These are phyloP conservation scores for Nowickia ferox DNA, from an alignment of 2,888 invertebrate genomes.

Conservation along the genomic window DNA sequence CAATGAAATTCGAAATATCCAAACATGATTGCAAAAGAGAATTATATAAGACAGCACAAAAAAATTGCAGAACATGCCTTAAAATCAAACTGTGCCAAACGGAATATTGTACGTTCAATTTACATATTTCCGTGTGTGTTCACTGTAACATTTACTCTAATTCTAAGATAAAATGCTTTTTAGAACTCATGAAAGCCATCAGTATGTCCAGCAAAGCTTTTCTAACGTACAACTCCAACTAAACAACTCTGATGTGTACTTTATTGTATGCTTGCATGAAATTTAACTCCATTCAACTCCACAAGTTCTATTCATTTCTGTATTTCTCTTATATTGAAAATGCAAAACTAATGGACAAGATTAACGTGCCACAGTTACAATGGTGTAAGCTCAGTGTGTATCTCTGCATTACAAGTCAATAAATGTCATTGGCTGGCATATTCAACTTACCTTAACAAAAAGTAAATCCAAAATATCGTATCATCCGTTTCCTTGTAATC, in stretches of 20 bases:
- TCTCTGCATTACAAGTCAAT: conserved; percentile 24
- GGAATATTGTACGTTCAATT: conserved; percentile 52
- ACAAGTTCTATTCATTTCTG: background rate
- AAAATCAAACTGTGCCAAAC: conserved; percentile 65
- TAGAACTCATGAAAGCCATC: background rate
- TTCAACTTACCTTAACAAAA: conserved; percentile 84
- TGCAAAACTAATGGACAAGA: conserved; percentile 16
- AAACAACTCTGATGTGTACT: background rate
- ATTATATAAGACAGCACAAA: background rate
- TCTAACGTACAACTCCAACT: background rate
- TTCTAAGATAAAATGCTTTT: conserved; percentile 34
- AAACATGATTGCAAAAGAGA: conserved; percentile 34
- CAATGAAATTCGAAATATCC: conserved; percentile 23
- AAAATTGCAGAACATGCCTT: conserved; percentile 38
- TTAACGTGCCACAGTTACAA: background rate
- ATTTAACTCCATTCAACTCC: conserved; percentile 2
- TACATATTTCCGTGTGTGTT: background rate
- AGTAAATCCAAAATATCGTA: conserved; percentile 92
- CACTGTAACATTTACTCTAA: background rate
- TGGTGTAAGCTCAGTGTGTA: background rate
- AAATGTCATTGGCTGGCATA: conserved; percentile 17
- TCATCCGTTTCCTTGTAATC: conserved; percentile 91
- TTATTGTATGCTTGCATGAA: conserved; percentile 2
- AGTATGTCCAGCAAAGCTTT: background rate
- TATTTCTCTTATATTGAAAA: background rate